These are phyloP conservation scores for Mesoclemmys tuberculata DNA, from an alignment of 2,113 vertebrate genomes.

Conservation along the genomic window DNA sequence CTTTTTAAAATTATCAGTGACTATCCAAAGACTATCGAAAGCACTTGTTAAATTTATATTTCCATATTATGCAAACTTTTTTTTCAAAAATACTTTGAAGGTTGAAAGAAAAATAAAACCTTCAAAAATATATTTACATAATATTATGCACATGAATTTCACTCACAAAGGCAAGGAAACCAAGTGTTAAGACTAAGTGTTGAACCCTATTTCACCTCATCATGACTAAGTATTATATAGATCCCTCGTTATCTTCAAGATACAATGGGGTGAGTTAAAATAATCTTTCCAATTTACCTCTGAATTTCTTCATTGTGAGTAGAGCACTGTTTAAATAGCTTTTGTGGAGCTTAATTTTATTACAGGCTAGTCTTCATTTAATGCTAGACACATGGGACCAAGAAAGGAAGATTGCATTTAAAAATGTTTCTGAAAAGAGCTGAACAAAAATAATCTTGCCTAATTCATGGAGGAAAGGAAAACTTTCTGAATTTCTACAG, in stretches of 20 bases:
- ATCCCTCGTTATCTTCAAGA: not conserved
- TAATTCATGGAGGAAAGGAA: not conserved
- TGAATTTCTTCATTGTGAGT: not conserved
- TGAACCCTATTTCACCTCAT: not conserved
- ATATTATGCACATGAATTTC: not conserved
- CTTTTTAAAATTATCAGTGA: not conserved
- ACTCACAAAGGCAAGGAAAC: not conserved
- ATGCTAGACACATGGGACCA: not conserved
- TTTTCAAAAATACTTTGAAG: not conserved
- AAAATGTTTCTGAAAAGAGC: not conserved
- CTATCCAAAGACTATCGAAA: not conserved
- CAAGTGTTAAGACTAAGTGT: not conserved
- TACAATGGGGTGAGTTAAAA: not conserved
- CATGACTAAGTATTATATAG: not conserved
- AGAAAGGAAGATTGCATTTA: not conserved
- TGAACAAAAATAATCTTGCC: not conserved
- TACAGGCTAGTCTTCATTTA: not conserved
- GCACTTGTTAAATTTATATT: rapidly evolving
- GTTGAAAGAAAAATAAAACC: not conserved
- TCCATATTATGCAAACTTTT: not conserved
- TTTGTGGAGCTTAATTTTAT: not conserved
- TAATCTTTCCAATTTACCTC: not conserved
- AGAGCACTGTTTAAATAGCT: not conserved
- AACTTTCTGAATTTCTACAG: not conserved
- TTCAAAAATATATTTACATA: not conserved